Percentiles rank a stretch among this genome's conserved stretches.
These are phyloP conservation scores for Holcopasites calliopsidis DNA, from an alignment of 1,140 invertebrate species.

Conservation along the genomic window DNA sequence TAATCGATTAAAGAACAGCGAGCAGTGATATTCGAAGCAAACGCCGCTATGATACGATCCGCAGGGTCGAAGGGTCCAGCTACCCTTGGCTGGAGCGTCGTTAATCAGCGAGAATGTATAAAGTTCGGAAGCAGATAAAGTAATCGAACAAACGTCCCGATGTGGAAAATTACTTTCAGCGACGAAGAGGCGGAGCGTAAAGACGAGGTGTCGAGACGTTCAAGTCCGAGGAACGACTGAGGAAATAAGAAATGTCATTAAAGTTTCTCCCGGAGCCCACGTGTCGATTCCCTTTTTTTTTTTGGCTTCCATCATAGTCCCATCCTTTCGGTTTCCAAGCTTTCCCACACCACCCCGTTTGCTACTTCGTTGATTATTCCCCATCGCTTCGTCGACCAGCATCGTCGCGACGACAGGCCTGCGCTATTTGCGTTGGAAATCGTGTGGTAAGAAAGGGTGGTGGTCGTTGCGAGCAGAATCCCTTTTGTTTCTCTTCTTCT, in stretches of 20 bases:
- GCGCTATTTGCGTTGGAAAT: constrained; percentile 28
- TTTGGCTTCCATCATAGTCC: constrained; percentile 7
- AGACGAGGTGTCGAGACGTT: constrained; percentile 22
- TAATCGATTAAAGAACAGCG: no score
- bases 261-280: constrained; percentile 54
- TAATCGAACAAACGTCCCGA: constrained; percentile 51
- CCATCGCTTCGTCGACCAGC: constrained; percentile 7
- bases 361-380: constrained; percentile 18
- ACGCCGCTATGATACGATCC: neutral
- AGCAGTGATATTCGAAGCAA: neutral
- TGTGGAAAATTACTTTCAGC: constrained; percentile 60
- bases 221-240: neutral
- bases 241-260: constrained; percentile 69
- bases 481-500: constrained; percentile 2
- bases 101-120: constrained; percentile 31
- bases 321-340: constrained; percentile 2
- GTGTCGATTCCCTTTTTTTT: constrained; percentile 46
- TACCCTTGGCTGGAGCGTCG: neutral
- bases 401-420: no score
- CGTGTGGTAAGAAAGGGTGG: no score
- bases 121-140: constrained; percentile 38
- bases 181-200: constrained; percentile 45
- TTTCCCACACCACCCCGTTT: neutral
- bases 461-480: neutral
- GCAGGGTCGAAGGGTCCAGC: neutral